phyloP scores from a whole-genome alignment of 2,888 invertebrate genomes.

The Galeopsomyia nigrocyanea region DNA sequence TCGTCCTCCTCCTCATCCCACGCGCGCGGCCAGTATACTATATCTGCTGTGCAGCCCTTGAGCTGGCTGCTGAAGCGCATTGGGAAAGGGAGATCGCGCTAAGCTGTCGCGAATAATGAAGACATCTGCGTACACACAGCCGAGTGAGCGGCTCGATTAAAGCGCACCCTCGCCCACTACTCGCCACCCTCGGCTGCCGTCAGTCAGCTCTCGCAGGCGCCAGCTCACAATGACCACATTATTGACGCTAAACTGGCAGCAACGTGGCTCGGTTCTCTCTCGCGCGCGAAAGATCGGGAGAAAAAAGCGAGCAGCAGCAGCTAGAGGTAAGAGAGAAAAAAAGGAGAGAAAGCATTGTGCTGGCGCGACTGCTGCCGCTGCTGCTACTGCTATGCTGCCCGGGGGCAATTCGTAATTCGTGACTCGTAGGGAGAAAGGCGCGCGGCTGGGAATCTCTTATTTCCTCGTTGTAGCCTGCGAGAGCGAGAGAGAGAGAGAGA shows the following conservation, averaged over 20 bases:
- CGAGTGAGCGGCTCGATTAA: constrained; percentile 42
- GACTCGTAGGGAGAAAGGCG: constrained; percentile 52
- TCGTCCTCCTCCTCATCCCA: neutral
- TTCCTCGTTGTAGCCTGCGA: constrained; percentile 57
- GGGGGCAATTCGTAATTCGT: constrained; percentile 55
- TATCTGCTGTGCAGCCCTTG: no score
- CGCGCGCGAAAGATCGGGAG: constrained; percentile 7
- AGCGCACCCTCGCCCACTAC: constrained; percentile 17
- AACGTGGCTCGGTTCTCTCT: neutral
- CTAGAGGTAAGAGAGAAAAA: neutral
- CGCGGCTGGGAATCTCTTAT: constrained; percentile 61
- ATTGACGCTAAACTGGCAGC: constrained; percentile 60
- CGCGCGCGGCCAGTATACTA: no score
- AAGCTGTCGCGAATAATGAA: constrained; percentile 21
- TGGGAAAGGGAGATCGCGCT: neutral
- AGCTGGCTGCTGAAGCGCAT: no score
- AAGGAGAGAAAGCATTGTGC: neutral
- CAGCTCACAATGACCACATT: constrained; percentile 58
- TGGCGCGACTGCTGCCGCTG: no score
- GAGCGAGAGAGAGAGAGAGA: constrained; percentile 49
- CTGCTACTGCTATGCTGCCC: no score
- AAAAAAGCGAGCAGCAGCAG: neutral
- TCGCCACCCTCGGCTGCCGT: constrained; percentile 28
- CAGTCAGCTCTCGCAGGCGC: neutral
- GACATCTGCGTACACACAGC: constrained; percentile 19